Conservation (phyloP, 1,140 invertebrate genomes). For the Saccostrea glomerata region DNA sequence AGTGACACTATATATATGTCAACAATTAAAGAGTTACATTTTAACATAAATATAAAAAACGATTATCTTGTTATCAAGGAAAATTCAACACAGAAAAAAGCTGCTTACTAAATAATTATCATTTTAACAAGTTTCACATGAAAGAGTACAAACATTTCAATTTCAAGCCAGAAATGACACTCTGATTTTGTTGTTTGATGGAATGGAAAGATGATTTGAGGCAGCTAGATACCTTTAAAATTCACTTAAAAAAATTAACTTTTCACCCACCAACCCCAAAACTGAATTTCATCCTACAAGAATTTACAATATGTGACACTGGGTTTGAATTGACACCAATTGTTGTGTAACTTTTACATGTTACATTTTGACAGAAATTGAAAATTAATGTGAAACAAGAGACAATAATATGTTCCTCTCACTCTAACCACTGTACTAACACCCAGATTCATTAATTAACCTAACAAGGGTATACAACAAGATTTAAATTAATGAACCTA, state of each 20-base stretch:
- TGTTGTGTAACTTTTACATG: background rate
- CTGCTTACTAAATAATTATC: too few relatives aligned
- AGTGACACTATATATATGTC: slow-evolving; percentile 25
- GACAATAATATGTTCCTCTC: background rate
- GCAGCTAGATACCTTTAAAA: background rate
- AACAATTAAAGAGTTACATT: background rate
- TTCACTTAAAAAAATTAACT: background rate
- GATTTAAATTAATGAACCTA: slow-evolving; percentile 3
- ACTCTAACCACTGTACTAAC: background rate
- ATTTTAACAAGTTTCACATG: too few relatives aligned
- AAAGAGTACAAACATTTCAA: too few relatives aligned
- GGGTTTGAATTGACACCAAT: background rate
- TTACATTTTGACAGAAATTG: background rate
- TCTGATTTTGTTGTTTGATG: too few relatives aligned
- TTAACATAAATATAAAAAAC: background rate
- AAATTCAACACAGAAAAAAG: background rate
- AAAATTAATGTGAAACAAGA: slow-evolving; percentile 1
- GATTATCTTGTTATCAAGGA: slow-evolving; percentile 23
- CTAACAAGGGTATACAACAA: slow-evolving; percentile 16
- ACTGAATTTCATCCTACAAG: background rate
- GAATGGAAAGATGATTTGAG: too few relatives aligned
- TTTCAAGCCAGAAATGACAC: too few relatives aligned
- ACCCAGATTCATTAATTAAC: background rate
- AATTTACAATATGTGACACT: background rate
- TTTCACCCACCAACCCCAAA: background rate